A percentile compares a stretch with the other conserved stretches of the same genome.
These are phyloP conservation scores for Ariopsis seemanni DNA, from an alignment of 2,113 vertebrate species.

Conservation along the genomic window DNA sequence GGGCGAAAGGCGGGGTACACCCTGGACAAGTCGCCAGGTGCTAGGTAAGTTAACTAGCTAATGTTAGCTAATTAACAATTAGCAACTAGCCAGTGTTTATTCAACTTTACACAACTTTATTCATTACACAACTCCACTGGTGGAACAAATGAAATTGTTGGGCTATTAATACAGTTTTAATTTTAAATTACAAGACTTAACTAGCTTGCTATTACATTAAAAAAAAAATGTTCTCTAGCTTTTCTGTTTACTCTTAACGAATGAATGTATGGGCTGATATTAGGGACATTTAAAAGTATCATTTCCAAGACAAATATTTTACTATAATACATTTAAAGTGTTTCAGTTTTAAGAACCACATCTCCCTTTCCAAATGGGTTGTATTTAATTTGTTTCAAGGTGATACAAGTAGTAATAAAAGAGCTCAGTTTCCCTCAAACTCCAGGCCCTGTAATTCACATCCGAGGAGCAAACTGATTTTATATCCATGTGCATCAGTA, in stretches of 20 bases:
- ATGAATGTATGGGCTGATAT: background rate
- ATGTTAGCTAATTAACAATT: background rate
- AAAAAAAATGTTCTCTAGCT: background rate
- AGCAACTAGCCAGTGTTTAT: background rate
- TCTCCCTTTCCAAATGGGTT: background rate
- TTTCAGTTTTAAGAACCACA: background rate
- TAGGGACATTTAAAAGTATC: background rate
- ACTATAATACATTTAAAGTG: background rate
- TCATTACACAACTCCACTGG: background rate
- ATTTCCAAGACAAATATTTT: background rate
- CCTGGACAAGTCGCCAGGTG: too few relatives aligned
- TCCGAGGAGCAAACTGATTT: background rate
- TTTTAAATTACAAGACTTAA: background rate
- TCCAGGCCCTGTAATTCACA: background rate
- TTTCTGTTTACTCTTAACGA: background rate
- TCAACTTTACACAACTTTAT: background rate
- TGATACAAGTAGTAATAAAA: background rate
- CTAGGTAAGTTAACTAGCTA: background rate
- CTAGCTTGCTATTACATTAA: background rate
- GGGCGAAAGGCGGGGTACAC: too few relatives aligned
- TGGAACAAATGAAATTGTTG: background rate
- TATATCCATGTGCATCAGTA: background rate
- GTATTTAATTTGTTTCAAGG: background rate
- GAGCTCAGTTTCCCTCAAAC: background rate
- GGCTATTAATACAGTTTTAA: background rate